Conservation (phyloP, 1,140 invertebrate genomes). For the Chrysoperla carnea region DNA sequence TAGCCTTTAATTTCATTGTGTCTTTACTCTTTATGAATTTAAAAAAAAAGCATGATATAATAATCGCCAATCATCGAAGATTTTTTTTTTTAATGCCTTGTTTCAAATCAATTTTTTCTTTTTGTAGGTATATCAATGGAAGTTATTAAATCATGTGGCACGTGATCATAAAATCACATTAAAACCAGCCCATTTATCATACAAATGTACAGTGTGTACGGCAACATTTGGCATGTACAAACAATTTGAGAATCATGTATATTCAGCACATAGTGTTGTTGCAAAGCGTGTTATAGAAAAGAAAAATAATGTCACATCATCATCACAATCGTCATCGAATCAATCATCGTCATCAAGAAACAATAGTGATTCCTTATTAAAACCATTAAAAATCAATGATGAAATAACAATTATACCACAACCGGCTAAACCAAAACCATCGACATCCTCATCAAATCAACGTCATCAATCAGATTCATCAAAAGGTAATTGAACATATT, state of each 20-base stretch:
- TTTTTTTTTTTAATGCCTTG: too few relatives aligned
- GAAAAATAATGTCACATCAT: slow-evolving; percentile 27
- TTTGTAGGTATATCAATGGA: slow-evolving; percentile 76
- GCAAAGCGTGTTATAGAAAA: slow-evolving; percentile 64
- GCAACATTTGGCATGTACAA: slow-evolving; percentile 91
- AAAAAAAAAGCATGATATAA: too few relatives aligned
- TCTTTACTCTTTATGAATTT: too few relatives aligned
- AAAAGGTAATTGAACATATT: background rate
- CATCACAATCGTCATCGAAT: slow-evolving; percentile 2
- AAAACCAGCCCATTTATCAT: slow-evolving; percentile 80
- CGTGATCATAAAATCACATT: slow-evolving; percentile 78
- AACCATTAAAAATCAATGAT: slow-evolving; percentile 78
- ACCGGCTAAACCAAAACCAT: slow-evolving; percentile 33
- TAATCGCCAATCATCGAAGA: too few relatives aligned
- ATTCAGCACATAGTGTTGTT: slow-evolving; percentile 76
- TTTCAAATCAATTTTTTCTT: too few relatives aligned
- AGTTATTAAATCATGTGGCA: slow-evolving; percentile 76
- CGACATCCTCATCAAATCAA: background rate
- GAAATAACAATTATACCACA: slow-evolving; percentile 86
- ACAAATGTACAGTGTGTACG: slow-evolving; percentile 88
- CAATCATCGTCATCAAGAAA: slow-evolving; percentile 21
- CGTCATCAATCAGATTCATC: background rate
- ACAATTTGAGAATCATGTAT: slow-evolving; percentile 86
- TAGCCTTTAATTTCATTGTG: too few relatives aligned
- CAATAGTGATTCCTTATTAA: slow-evolving; percentile 50